Conservation (phyloP, 2,888 invertebrate genomes). For the Erebia epiphron region DNA sequence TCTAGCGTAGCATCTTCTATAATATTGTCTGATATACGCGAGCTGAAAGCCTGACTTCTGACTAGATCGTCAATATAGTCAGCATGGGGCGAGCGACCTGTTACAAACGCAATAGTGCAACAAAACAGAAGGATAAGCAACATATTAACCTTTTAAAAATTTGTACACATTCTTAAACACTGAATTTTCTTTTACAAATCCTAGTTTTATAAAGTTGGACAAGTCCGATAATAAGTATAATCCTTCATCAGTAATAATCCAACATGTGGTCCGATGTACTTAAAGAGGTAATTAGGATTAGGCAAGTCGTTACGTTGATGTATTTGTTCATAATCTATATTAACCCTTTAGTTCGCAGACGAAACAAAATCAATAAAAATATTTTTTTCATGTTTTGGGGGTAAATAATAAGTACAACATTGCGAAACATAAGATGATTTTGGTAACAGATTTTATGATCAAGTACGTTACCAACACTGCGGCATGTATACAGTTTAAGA, state of each 20-base stretch:
- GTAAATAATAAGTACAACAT: no score
- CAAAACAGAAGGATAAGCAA: conserved; percentile 4
- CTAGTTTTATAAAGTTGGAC: conserved; percentile 3
- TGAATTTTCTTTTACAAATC: conserved; percentile 1
- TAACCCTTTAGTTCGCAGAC: no score
- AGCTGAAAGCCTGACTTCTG: conserved; percentile 36
- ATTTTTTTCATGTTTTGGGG: no score
- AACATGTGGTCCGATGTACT: no score
- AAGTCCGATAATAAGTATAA: background rate
- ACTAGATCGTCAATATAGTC: conserved; percentile 48
- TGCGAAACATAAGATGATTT: no score
- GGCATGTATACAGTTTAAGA: no score
- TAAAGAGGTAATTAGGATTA: no score
- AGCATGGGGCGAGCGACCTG: conserved; percentile 54
- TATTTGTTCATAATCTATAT: no score
- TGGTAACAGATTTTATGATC: no score
- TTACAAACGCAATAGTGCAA: conserved; percentile 26
- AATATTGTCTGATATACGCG: conserved; percentile 49
- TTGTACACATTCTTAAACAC: background rate
- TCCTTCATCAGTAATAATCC: background rate
- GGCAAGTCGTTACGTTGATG: no score
- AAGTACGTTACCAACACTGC: no score
- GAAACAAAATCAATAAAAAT: no score
- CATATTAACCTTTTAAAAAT: conserved; percentile 4
- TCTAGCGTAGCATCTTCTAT: conserved; percentile 58